Conservation (phyloP, 2,113 vertebrate genomes). For the Euleptes europaea region DNA sequence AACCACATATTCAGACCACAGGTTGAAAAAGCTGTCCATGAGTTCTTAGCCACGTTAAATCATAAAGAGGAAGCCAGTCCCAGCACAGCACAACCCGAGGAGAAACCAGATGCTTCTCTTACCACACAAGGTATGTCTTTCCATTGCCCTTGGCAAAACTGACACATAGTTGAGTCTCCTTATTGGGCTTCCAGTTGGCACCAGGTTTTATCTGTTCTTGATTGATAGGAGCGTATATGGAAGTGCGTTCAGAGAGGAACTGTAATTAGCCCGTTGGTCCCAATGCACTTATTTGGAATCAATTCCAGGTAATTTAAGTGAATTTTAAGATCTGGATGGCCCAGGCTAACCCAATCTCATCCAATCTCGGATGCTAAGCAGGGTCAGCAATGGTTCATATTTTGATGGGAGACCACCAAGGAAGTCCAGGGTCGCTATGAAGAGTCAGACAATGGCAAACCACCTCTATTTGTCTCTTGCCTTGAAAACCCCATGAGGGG, state of each 20-base stretch:
- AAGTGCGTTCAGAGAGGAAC: neutral
- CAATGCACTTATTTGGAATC: neutral
- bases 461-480: too few species aligned
- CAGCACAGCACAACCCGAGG: constrained; percentile 69
- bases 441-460: too few species aligned
- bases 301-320: neutral
- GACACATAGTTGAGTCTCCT: neutral
- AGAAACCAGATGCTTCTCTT: constrained; percentile 76
- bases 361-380: too few species aligned
- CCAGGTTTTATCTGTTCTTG: neutral
- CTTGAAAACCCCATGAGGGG: too few species aligned
- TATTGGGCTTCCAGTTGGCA: neutral
- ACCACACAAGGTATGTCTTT: constrained; percentile 77
- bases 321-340: too few species aligned
- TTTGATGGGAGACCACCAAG: too few species aligned
- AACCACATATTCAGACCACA: constrained; percentile 97
- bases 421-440: too few species aligned
- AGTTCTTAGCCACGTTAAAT: constrained; percentile 91
- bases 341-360: too few species aligned
- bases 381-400: too few species aligned
- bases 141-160: constrained; percentile 13
- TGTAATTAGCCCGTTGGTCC: neutral
- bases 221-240: neutral
- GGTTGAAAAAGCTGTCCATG: constrained; percentile 93
- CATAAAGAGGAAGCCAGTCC: constrained; percentile 78